Conservation (phyloP, 2,113 vertebrate genomes). For the Chlorodrepanis virens region DNA sequence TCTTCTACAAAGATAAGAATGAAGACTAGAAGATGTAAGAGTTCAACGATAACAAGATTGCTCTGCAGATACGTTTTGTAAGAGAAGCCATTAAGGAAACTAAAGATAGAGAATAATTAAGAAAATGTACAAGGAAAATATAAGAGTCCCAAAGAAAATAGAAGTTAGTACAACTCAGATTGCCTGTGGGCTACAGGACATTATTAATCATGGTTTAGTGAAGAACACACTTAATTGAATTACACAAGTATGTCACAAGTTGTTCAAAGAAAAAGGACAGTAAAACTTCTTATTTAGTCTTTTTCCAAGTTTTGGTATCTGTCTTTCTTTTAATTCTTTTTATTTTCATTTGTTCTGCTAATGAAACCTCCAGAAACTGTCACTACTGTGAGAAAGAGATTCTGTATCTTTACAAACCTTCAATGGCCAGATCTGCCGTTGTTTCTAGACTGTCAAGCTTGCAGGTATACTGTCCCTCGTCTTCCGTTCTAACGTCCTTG, state of each 20-base stretch:
- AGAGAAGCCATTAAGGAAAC: neutral
- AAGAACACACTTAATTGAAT: neutral
- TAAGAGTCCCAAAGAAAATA: neutral
- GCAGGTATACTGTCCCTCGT: slow-evolving; percentile 90
- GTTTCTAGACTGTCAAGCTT: slow-evolving; percentile 86
- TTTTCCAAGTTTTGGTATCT: neutral
- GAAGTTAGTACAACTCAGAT: neutral
- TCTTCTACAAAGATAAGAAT: neutral
- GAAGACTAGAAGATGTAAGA: neutral
- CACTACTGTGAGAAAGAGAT: neutral
- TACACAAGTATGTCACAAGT: neutral
- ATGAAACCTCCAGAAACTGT: neutral
- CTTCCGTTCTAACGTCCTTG: slow-evolving; percentile 86
- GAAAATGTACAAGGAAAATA: neutral
- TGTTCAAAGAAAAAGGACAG: neutral
- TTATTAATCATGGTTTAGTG: neutral
- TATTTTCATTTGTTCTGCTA: neutral
- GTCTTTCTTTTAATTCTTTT: neutral
- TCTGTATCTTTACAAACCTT: slow-evolving; percentile 79
- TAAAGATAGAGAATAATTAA: neutral
- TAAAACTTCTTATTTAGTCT: neutral
- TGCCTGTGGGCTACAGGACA: neutral
- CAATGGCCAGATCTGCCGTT: slow-evolving; percentile 87
- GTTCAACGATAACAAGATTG: neutral
- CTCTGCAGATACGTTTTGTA: neutral